Evolutionary conservation across 2,888 invertebrate species (phyloP).

Genomic region (Resseliella maxima): DNA sequence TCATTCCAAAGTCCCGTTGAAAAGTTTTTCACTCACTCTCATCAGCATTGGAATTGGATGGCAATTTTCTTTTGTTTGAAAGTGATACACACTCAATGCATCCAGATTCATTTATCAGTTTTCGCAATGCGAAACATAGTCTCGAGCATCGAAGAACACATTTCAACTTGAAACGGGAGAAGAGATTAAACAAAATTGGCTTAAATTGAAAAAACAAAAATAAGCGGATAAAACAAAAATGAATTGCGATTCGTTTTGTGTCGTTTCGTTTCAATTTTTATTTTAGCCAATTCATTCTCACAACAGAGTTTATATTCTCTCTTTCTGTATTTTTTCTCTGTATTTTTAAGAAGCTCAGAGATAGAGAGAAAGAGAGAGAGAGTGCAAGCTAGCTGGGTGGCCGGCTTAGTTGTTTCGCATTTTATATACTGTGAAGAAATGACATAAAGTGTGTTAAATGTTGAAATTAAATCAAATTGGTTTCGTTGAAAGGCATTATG

Average conservation of each 20-base stretch:
- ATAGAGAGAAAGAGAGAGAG: too few species aligned
- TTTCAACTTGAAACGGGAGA: neutral
- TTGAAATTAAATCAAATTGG: conserved; percentile 38
- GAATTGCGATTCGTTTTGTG: conserved; percentile 26
- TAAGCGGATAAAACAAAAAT: conserved; percentile 40
- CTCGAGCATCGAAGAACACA: neutral
- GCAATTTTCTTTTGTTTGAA: neutral
- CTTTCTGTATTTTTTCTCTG: neutral
- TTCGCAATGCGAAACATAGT: neutral
- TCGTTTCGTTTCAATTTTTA: too few species aligned
- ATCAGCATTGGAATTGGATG: too few species aligned
- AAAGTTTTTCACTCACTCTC: neutral
- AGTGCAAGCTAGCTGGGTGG: too few species aligned
- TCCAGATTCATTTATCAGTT: neutral
- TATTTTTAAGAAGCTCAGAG: too few species aligned
- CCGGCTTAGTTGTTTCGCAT: neutral
- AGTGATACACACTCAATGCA: neutral
- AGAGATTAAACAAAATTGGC: conserved; percentile 40
- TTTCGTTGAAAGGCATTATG: neutral
- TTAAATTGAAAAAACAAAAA: conserved; percentile 26
- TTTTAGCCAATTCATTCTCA: neutral
- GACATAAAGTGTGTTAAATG: conserved; percentile 51
- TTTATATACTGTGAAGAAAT: conserved; percentile 8
- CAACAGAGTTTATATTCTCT: neutral
- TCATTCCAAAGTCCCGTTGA: neutral